Evolutionary conservation across 92 coral and sea anemone species (phyloP).

Genomic region (Phenganax subtilis): DNA sequence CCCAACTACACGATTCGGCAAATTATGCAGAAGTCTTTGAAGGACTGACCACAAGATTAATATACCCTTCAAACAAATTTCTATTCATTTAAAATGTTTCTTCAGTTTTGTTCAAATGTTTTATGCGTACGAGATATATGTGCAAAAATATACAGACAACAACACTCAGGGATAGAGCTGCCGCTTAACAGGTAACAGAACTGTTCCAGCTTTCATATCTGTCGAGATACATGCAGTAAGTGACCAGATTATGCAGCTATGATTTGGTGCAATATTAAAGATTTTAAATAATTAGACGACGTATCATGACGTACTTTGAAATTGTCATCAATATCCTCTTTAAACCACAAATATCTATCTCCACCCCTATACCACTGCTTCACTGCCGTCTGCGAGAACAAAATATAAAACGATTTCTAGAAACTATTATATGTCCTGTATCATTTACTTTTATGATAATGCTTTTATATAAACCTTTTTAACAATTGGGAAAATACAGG

Average conservation of each 20-base stretch:
- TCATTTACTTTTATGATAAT: neutral
- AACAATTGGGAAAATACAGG: conserved; percentile 69
- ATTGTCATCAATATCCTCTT: conserved; percentile 34
- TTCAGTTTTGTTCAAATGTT: too few species aligned
- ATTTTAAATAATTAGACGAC: neutral
- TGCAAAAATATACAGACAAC: too few species aligned
- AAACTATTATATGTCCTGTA: neutral
- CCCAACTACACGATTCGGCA: too few species aligned
- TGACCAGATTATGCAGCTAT: neutral
- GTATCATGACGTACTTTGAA: conserved; percentile 5
- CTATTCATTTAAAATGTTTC: too few species aligned
- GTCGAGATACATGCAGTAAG: too few species aligned
- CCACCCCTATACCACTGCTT: conserved; percentile 34
- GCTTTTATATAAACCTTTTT: conserved; percentile 45
- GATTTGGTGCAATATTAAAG: neutral
- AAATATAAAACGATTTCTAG: neutral
- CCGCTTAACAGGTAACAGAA: too few species aligned
- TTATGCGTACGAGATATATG: too few species aligned
- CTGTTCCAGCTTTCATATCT: too few species aligned
- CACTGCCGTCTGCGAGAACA: conserved; percentile 15
- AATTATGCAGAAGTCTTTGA: too few species aligned
- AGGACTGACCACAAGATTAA: too few species aligned
- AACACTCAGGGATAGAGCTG: too few species aligned
- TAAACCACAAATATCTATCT: conserved; percentile 35
- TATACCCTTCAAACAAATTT: too few species aligned